Conservation (phyloP, 2,888 invertebrate species). For the Fragum whitleyi region DNA sequence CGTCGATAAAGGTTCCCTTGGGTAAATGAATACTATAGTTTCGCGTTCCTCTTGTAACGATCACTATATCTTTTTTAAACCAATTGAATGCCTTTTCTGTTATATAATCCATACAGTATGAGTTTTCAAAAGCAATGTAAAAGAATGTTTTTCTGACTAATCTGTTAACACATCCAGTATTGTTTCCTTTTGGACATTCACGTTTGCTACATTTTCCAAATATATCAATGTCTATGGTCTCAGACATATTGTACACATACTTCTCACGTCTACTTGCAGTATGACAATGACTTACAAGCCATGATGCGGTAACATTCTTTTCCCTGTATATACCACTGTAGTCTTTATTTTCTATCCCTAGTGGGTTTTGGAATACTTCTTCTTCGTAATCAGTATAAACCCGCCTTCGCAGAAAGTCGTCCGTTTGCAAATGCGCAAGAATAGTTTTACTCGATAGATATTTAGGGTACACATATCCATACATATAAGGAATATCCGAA, state of each 20-base stretch:
- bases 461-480: conserved; percentile 38
- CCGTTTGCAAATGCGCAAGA: neutral
- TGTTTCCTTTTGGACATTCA: conserved; percentile 41
- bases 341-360: conserved; percentile 8
- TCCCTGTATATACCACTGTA: conserved; percentile 33
- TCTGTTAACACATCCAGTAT: conserved; percentile 30
- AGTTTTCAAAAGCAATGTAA: conserved; percentile 68
- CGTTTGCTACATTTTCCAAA: conserved; percentile 54
- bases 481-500: conserved; percentile 56
- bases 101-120: conserved; percentile 62
- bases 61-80: conserved; percentile 54
- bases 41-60: conserved; percentile 50
- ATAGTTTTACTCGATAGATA: neutral
- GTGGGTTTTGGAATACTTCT: neutral
- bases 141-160: conserved; percentile 47
- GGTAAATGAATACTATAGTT: conserved; percentile 51
- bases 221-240: conserved; percentile 48
- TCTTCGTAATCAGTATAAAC: neutral
- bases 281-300: conserved; percentile 60
- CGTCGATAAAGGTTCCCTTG: conserved; percentile 52
- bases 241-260: conserved; percentile 43
- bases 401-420: neutral
- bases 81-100: conserved; percentile 63
- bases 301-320: conserved; percentile 43
- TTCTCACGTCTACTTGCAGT: conserved; percentile 56